Evolutionary conservation across 2,113 vertebrate species (phyloP).

Genomic region (Chaenocephalus aceratus): DNA sequence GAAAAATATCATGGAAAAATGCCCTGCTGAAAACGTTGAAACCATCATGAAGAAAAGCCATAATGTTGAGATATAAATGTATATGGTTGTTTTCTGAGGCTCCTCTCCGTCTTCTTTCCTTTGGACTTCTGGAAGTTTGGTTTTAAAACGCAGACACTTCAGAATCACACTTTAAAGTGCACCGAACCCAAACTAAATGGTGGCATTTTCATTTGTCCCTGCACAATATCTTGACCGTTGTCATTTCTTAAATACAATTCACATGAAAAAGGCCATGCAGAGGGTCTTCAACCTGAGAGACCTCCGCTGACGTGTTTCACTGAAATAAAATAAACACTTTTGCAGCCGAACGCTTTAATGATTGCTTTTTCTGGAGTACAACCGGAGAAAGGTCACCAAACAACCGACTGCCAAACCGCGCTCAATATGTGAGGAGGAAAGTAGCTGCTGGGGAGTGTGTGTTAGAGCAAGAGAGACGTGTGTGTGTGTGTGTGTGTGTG

Average conservation of each 20-base stretch:
- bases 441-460: not conserved
- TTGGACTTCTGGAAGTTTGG: not conserved
- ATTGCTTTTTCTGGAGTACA: not conserved
- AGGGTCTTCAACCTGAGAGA: no score
- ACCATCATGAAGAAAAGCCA: no score
- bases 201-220: not conserved
- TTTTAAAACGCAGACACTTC: not conserved
- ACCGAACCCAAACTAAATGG: not conserved
- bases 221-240: not conserved
- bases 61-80: no score
- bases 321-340: not conserved
- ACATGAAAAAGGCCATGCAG: no score
- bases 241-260: no score
- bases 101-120: not conserved
- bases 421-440: slow-evolving; percentile 8
- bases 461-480: not conserved
- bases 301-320: no score
- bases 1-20: no score
- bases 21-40: no score
- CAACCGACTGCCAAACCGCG: not conserved
- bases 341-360: not conserved
- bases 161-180: not conserved
- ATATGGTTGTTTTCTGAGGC: no score
- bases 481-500: slow-evolving; percentile 23
- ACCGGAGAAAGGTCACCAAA: slow-evolving; percentile 17